Percentiles rank a stretch among this genome's conserved stretches.
Conservation (phyloP, 2,888 invertebrate species). For the Lasioglossum lativentre region DNA sequence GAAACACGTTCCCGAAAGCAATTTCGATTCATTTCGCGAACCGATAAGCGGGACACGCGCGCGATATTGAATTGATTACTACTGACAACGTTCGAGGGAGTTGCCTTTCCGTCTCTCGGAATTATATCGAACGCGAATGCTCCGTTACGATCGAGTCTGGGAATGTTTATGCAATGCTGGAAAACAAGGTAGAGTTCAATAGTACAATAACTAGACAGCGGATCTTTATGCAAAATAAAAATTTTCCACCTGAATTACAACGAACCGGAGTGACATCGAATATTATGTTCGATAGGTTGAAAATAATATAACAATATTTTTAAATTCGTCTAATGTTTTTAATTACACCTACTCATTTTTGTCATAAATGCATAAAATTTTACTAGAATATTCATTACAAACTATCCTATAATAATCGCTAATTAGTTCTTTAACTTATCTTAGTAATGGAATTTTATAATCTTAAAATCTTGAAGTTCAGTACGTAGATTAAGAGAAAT, state of each 20-base stretch:
- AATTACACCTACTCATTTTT: too few relatives aligned
- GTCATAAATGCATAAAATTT: too few relatives aligned
- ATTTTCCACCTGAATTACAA: too few relatives aligned
- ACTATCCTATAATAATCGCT: background rate
- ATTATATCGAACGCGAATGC: background rate
- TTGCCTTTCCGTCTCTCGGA: slow-evolving; percentile 4
- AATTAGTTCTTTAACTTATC: background rate
- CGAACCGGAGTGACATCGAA: too few relatives aligned
- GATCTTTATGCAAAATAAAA: too few relatives aligned
- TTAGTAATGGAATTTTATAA: too few relatives aligned
- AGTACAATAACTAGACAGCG: background rate
- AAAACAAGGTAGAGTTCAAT: background rate
- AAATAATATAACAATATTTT: too few relatives aligned
- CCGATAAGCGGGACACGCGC: background rate
- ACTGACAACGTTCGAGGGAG: background rate
- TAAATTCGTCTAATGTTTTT: too few relatives aligned
- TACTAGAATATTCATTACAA: background rate
- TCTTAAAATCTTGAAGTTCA: too few relatives aligned
- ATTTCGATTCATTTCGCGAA: background rate
- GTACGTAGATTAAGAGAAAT: background rate
- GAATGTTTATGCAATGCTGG: background rate
- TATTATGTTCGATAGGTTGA: too few relatives aligned
- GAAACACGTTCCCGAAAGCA: slow-evolving; percentile 1
- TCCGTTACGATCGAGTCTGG: background rate
- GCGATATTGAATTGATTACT: background rate